Conservation (phyloP, 2,797 vertebrate genomes). For the Melanotaenia maccullochi region DNA sequence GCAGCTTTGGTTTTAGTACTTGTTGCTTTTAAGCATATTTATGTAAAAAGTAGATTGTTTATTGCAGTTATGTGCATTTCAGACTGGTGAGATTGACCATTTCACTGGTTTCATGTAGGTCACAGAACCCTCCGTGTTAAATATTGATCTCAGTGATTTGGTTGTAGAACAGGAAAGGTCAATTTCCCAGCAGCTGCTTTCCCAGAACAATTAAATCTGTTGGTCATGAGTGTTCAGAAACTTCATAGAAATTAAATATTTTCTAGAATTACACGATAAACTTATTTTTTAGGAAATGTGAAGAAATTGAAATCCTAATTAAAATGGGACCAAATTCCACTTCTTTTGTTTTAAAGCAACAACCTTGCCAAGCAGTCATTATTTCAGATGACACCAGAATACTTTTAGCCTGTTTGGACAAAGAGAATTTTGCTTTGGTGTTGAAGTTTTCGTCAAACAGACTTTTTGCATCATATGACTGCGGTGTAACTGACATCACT, state of each 20-base stretch:
- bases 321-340: background rate
- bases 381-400: background rate
- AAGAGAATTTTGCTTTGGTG: constrained; percentile 2
- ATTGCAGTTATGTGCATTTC: constrained; percentile 10
- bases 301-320: background rate
- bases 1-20: background rate
- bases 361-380: background rate
- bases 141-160: constrained; percentile 72
- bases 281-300: background rate
- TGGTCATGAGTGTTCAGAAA: background rate
- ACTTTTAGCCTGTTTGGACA: background rate
- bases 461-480: constrained; percentile 23
- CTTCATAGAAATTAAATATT: background rate
- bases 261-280: background rate
- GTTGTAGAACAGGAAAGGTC: constrained; percentile 68
- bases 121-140: constrained; percentile 51
- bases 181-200: constrained; percentile 60
- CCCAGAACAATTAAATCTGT: constrained; percentile 43
- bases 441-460: constrained; percentile 27
- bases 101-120: constrained; percentile 63
- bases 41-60: background rate
- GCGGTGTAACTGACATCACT: constrained; percentile 10
- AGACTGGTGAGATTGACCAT: constrained; percentile 27
- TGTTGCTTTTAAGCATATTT: constrained; percentile 8
- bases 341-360: background rate